phyloP scores from a whole-genome alignment of 2,888 invertebrate species.

The Cephus sareptanus region DNA sequence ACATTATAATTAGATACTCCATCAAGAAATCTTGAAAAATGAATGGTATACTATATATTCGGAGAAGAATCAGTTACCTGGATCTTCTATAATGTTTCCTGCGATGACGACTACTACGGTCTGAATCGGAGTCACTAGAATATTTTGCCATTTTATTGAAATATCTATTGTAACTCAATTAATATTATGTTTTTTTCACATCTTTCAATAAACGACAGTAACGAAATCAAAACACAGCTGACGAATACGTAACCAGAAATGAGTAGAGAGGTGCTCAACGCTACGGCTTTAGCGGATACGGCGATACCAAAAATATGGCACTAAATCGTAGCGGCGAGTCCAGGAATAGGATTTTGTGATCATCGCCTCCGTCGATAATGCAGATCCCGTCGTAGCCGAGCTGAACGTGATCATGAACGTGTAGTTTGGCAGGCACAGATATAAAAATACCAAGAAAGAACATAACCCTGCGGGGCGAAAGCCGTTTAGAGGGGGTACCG shows the following conservation, averaged over 20 bases:
- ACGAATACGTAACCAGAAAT: not conserved
- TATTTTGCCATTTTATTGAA: slow-evolving; percentile 52
- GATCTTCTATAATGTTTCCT: slow-evolving; percentile 49
- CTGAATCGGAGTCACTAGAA: slow-evolving; percentile 61
- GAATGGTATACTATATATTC: not conserved
- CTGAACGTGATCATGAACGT: too few species aligned
- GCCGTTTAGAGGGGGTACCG: too few species aligned
- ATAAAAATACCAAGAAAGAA: too few species aligned
- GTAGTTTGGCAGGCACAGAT: too few species aligned
- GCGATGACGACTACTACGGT: slow-evolving; percentile 53
- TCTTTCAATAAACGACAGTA: not conserved
- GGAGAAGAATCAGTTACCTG: slow-evolving; percentile 25
- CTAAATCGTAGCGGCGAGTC: too few species aligned
- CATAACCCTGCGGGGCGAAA: too few species aligned
- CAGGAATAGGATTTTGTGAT: too few species aligned
- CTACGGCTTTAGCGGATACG: too few species aligned
- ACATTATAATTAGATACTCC: not conserved
- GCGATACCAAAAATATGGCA: too few species aligned
- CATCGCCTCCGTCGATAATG: too few species aligned
- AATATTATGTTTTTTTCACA: not conserved
- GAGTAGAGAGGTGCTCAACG: too few species aligned
- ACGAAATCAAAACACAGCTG: not conserved
- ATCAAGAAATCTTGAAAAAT: not conserved
- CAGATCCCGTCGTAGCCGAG: too few species aligned
- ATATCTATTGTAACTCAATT: not conserved